These are phyloP conservation scores for Agelas oroides DNA, from an alignment of 37 sponge, comb jelly and placozoan species.

Conservation along the genomic window DNA sequence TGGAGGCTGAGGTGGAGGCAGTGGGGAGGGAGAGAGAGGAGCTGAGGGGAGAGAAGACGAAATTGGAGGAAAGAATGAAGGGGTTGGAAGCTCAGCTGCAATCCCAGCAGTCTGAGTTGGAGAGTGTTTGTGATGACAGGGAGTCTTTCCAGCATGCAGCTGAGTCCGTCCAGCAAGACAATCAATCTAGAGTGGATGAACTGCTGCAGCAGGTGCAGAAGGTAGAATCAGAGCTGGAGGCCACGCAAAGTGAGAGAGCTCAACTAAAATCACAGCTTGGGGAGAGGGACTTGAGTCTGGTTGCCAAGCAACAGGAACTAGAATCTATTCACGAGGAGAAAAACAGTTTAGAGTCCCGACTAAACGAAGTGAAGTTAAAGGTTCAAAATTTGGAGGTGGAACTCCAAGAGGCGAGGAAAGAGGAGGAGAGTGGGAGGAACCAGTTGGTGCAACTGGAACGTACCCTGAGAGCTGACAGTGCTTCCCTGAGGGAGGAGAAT, in stretches of 20 bases:
- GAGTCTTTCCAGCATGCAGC: neutral
- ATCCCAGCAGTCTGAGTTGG: neutral
- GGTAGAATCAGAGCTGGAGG: neutral
- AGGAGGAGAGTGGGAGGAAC: neutral
- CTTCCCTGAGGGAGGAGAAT: neutral
- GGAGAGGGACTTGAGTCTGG: no score
- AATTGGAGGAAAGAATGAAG: conserved; percentile 8
- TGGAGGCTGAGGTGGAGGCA: conserved; percentile 12
- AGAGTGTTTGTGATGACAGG: neutral
- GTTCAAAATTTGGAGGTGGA: conserved; percentile 22
- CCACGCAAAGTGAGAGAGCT: neutral
- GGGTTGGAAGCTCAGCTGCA: neutral
- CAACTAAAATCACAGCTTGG: neutral
- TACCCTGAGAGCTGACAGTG: neutral
- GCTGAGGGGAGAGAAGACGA: neutral
- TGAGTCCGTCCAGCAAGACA: neutral
- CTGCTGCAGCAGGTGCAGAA: no score
- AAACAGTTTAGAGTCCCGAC: no score
- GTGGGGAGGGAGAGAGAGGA: conserved; percentile 11
- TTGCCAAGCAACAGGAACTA: no score
- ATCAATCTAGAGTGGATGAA: no score
- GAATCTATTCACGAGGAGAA: no score
- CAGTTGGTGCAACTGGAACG: neutral
- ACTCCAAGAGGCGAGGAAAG: conserved; percentile 12
- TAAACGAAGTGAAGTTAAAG: neutral